A percentile compares a stretch with the other conserved stretches of the same genome.
Evolutionary conservation across 2,113 vertebrate species (phyloP).

Genomic region (Panurus biarmicus): DNA sequence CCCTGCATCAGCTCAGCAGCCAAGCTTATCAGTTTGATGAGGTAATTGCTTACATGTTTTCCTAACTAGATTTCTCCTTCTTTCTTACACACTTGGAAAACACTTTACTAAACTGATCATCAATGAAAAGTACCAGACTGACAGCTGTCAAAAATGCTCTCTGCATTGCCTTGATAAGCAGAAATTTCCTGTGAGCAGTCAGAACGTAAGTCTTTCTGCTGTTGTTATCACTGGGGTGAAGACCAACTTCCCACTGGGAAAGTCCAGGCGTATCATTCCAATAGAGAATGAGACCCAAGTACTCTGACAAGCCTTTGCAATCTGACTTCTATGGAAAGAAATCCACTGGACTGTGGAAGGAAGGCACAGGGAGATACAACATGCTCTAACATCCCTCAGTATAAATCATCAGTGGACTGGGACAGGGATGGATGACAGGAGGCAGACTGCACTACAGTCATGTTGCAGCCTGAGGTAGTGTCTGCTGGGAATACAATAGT

Average conservation of each 20-base stretch:
- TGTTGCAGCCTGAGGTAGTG: slow-evolving; percentile 10
- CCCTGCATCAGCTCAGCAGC: neutral
- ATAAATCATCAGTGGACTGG: neutral
- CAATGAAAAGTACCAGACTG: neutral
- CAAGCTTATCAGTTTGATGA: neutral
- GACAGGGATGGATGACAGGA: neutral
- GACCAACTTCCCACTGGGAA: neutral
- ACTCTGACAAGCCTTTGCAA: neutral
- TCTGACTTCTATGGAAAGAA: neutral
- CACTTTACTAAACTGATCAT: neutral
- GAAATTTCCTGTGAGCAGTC: neutral
- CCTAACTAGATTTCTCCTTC: neutral
- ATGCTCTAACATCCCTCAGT: neutral
- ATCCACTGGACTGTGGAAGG: neutral
- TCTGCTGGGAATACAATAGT: neutral
- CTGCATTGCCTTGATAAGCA: neutral
- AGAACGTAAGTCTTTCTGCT: neutral
- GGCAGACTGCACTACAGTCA: neutral
- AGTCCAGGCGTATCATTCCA: neutral
- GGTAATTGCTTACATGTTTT: neutral
- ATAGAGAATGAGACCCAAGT: neutral
- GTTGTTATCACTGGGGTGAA: neutral
- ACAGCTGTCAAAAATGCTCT: neutral
- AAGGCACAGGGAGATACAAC: neutral
- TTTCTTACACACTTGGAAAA: slow-evolving; percentile 32